Evolutionary conservation across 2,888 invertebrate species (phyloP).

Genomic region (Synanthedon andrenaeformis): DNA sequence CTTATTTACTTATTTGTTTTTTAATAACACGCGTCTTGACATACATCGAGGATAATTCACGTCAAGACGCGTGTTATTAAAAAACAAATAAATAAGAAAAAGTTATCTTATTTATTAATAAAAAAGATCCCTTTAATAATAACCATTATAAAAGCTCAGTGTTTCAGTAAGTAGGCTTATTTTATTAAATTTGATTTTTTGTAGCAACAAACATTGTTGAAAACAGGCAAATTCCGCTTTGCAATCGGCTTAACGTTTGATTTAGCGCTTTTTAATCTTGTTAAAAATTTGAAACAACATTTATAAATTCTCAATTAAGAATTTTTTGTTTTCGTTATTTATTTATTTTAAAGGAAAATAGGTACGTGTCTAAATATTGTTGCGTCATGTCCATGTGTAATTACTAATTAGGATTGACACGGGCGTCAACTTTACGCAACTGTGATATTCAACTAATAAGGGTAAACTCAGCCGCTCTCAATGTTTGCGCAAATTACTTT

Average conservation of each 20-base stretch:
- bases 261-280: conserved; percentile 33
- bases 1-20: too few relatives aligned
- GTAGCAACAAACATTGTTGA: conserved; percentile 8
- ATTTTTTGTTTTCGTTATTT: conserved; percentile 4
- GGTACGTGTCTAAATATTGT: too few relatives aligned
- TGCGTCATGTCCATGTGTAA: conserved; percentile 11
- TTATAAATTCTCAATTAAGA: conserved; percentile 18
- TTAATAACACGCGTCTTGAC: too few relatives aligned
- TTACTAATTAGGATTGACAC: conserved; percentile 18
- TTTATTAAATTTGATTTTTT: neutral
- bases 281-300: conserved; percentile 27
- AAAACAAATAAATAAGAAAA: too few relatives aligned
- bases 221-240: conserved; percentile 33
- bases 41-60: too few relatives aligned
- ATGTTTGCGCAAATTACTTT: conserved; percentile 59
- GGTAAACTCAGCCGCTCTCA: conserved; percentile 48
- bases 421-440: conserved; percentile 21
- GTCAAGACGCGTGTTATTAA: too few relatives aligned
- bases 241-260: conserved; percentile 36
- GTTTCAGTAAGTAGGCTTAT: neutral
- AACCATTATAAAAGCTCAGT: too few relatives aligned
- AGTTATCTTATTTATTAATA: too few relatives aligned
- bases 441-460: conserved; percentile 48
- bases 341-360: too few relatives aligned
- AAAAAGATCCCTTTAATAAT: too few relatives aligned